Conservation (phyloP, 2,888 invertebrate genomes). For the Drosophila acutilabella region DNA sequence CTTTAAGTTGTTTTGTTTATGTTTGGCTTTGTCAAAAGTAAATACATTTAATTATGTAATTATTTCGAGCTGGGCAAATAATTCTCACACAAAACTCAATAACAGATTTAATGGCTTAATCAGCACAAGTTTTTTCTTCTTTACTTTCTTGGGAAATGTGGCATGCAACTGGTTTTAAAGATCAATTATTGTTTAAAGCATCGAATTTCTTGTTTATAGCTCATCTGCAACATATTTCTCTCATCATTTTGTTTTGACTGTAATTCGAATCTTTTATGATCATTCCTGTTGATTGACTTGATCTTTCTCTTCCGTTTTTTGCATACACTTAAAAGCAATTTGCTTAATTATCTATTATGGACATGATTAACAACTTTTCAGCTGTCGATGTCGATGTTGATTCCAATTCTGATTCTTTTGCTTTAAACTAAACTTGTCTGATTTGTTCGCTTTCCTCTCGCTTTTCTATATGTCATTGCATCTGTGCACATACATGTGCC, state of each 20-base stretch:
- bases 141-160: constrained; percentile 18
- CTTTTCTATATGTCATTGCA: constrained; percentile 3
- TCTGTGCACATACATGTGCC: not conserved
- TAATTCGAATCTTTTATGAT: constrained; percentile 12
- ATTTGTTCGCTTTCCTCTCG: constrained; percentile 3
- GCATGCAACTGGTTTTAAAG: constrained; percentile 39
- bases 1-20: constrained; percentile 12
- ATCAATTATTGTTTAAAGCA: constrained; percentile 16
- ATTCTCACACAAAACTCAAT: constrained; percentile 20
- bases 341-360: constrained; percentile 27
- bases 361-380: constrained; percentile 29
- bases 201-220: constrained; percentile 34
- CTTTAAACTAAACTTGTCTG: constrained; percentile 8
- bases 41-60: constrained; percentile 21
- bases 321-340: constrained; percentile 25
- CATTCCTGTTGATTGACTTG: constrained; percentile 21
- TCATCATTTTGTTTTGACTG: constrained; percentile 13
- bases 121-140: constrained; percentile 24
- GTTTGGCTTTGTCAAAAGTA: not conserved
- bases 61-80: constrained; percentile 13
- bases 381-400: not conserved
- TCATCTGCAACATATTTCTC: constrained; percentile 3
- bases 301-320: constrained; percentile 27
- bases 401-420: not conserved
- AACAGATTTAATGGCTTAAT: constrained; percentile 35